Base-by-base conservation (phyloP, 2,888 invertebrate species). In the Leptinotarsa tumamoca region DNA sequence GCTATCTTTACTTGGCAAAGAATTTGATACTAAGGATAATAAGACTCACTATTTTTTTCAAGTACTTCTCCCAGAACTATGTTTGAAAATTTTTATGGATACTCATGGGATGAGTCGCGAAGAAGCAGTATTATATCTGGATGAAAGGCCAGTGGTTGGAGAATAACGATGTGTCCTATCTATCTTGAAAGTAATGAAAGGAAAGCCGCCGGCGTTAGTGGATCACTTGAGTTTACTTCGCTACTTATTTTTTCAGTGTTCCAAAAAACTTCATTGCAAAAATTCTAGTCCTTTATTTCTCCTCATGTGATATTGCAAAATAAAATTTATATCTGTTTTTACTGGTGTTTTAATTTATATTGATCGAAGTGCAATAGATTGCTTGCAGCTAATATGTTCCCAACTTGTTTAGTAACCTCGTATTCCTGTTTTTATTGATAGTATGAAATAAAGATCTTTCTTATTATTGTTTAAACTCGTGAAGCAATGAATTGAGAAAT, bases 21-120 rank as follows among this genome's bases (percentile, higher is more conserved):
- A 81, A 49, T 86, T 86, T 78, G 84, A 84, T 74, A 76, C 78
- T 18, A 77, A 78, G 18, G 81, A 79, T 78, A 80, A 74, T n/a
- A 76, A 76, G 54, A 82, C 80, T 23, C 79, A 81, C 51, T 87
- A 87, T 82, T 86, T 85, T 72, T 86, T 86, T 78, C 82, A 86
- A 80, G 87, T 87, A 5, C 76, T 87, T 71, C 75, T 87, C 72
- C 87, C 87, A 1, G 86, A 87, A 75, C 72, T 87, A 14, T 87
- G 87, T 77, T 73, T 85, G 15, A 84, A 82, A 77, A 84, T 87
- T 71, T 87, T 87, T 79, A 86, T 85, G 85, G 84, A 86, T 50
- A 80, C 72, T 13, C 82, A 87, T 79, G 67, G 78, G 17, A 84
- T 86, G 85, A 76, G 74, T 21, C 68, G 80, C 51, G 78, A 82